Evolutionary conservation across 2,113 vertebrate species (phyloP).

Genomic region (Serinus canaria): DNA sequence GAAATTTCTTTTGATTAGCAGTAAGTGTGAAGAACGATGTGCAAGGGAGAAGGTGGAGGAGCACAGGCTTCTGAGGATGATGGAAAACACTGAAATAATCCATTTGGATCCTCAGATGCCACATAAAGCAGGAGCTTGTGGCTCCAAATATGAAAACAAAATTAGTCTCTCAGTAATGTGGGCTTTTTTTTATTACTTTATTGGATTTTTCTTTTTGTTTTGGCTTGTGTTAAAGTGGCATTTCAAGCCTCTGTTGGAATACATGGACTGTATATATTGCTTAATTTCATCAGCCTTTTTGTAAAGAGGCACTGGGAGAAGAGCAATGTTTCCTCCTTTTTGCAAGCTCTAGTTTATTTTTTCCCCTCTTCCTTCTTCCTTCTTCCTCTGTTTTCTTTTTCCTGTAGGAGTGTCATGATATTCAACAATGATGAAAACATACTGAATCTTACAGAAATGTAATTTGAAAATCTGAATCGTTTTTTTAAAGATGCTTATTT

Average conservation of each 20-base stretch:
- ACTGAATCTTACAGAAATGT: neutral
- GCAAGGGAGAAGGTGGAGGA: neutral
- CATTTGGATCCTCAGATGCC: neutral
- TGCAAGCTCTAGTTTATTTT: neutral
- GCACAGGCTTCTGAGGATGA: neutral
- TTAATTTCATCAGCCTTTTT: neutral
- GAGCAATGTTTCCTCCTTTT: neutral
- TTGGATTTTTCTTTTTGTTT: neutral
- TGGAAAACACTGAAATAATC: neutral
- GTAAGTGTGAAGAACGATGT: neutral
- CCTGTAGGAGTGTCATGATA: neutral
- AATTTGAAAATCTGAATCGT: neutral
- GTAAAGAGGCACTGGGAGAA: neutral
- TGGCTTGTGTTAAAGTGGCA: neutral
- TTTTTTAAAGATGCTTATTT: neutral
- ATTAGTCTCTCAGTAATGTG: neutral
- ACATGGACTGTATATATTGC: neutral
- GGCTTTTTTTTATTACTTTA: neutral
- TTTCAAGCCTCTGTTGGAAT: neutral
- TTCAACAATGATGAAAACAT: neutral
- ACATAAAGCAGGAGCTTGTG: fast-evolving
- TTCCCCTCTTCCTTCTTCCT: neutral
- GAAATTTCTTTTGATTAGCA: constrained; percentile 8
- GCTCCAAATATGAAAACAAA: neutral
- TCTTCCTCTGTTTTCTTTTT: neutral